phyloP scores from a whole-genome alignment of 1,140 invertebrate genomes.

The Cylas formicarius region DNA sequence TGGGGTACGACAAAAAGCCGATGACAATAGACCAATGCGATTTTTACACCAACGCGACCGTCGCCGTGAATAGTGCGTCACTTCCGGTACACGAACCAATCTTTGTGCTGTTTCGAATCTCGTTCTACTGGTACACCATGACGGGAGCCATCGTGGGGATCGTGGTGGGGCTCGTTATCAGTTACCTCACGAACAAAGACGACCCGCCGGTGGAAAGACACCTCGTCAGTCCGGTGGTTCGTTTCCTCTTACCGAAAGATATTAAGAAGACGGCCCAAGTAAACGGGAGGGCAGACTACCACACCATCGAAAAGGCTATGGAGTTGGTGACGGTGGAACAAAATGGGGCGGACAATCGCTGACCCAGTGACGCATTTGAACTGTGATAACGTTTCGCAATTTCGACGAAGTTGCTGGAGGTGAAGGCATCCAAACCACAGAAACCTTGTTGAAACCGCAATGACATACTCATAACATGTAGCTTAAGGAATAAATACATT shows the following conservation, averaged over 20 bases:
- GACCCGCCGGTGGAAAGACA: slow-evolving; percentile 27
- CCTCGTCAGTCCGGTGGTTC: slow-evolving; percentile 31
- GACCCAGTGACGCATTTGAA: too few relatives aligned
- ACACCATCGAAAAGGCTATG: slow-evolving; percentile 18
- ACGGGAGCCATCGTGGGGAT: slow-evolving; percentile 29
- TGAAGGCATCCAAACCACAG: too few relatives aligned
- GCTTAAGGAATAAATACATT: too few relatives aligned
- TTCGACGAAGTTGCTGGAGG: too few relatives aligned
- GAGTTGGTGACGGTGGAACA: too few relatives aligned
- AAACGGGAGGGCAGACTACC: slow-evolving; percentile 19
- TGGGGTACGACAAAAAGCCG: background rate
- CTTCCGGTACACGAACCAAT: slow-evolving; percentile 15
- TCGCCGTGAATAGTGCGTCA: slow-evolving; percentile 2
- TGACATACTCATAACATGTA: too few relatives aligned
- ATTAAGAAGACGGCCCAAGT: background rate
- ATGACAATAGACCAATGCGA: slow-evolving; percentile 4
- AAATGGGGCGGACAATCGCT: too few relatives aligned
- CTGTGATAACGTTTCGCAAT: too few relatives aligned
- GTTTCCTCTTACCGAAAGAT: slow-evolving; percentile 22
- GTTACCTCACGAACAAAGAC: slow-evolving; percentile 30
- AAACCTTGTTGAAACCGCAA: too few relatives aligned
- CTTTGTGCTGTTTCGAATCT: slow-evolving; percentile 30
- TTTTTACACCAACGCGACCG: slow-evolving; percentile 17
- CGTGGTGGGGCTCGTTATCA: slow-evolving; percentile 31
- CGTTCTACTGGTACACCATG: slow-evolving; percentile 36